Conservation (phyloP, 2,113 vertebrate genomes). For the Macquaria australasica region DNA sequence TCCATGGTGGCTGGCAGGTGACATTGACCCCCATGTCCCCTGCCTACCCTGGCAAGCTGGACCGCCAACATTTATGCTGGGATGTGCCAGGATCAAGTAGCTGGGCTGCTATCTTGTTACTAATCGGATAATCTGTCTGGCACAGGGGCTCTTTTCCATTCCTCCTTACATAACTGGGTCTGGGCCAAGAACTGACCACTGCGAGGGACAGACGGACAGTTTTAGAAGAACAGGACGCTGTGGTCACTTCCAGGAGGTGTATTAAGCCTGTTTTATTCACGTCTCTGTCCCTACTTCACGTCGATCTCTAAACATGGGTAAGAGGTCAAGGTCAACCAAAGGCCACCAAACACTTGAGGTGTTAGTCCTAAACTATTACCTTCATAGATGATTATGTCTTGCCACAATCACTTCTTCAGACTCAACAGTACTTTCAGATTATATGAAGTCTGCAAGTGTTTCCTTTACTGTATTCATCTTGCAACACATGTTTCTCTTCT, state of each 20-base stretch:
- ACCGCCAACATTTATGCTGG: slow-evolving; percentile 22
- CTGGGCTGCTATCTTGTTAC: slow-evolving; percentile 76
- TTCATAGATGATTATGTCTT: neutral
- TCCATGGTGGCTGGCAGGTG: slow-evolving; percentile 12
- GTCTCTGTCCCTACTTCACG: neutral
- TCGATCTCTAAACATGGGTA: neutral
- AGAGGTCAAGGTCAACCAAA: slow-evolving; percentile 4
- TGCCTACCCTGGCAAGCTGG: slow-evolving; percentile 17
- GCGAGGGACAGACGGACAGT: slow-evolving; percentile 20
- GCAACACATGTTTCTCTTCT: neutral
- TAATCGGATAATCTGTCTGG: slow-evolving; percentile 80
- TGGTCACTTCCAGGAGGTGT: neutral
- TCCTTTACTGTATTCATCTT: neutral
- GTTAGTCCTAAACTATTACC: neutral
- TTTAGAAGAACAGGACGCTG: neutral
- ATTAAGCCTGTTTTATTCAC: slow-evolving; percentile 13
- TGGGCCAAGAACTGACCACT: slow-evolving; percentile 4
- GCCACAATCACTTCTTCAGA: neutral
- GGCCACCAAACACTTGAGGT: too few species aligned
- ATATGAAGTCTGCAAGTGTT: neutral
- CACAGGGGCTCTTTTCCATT: slow-evolving; percentile 72
- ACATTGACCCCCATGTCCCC: slow-evolving; percentile 39
- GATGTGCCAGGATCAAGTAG: slow-evolving; percentile 74
- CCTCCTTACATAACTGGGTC: slow-evolving; percentile 74
- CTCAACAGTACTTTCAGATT: neutral